Conservation (phyloP, 2,888 invertebrate genomes). For the Nemotelus nigrinus region DNA sequence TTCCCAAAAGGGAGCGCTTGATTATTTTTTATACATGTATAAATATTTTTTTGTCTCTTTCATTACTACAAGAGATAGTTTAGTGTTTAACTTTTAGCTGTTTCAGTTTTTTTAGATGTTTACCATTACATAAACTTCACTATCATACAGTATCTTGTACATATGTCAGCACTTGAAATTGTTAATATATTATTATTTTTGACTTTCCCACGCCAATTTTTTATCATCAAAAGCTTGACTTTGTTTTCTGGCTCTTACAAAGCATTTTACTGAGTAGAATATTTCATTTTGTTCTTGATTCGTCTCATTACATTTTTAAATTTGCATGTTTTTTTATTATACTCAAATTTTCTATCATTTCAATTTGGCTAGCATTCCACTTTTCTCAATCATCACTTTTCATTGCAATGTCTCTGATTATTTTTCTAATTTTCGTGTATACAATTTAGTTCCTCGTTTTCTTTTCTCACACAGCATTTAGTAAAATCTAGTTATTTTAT, state of each 20-base stretch:
- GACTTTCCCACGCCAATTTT: too few relatives aligned
- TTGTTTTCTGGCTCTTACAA: too few relatives aligned
- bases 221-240: too few relatives aligned
- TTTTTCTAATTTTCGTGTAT: background rate
- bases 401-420: background rate
- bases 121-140: conserved; percentile 12
- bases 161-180: conserved; percentile 27
- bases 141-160: conserved; percentile 8
- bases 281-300: too few relatives aligned
- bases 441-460: conserved; percentile 2
- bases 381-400: too few relatives aligned
- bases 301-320: too few relatives aligned
- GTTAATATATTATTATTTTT: background rate
- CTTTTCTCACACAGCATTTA: conserved; percentile 17
- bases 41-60: background rate
- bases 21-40: conserved; percentile 26
- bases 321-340: too few relatives aligned
- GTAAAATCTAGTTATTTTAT: conserved; percentile 12
- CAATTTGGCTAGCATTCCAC: too few relatives aligned
- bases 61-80: conserved; percentile 27
- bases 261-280: too few relatives aligned
- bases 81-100: conserved; percentile 13
- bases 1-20: conserved; percentile 1
- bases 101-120: conserved; percentile 2
- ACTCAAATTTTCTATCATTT: too few relatives aligned